Evolutionary conservation across 2,888 invertebrate species (phyloP), one percentile per base, ranked within the genome.

Genomic region (Yponomeuta malinellus): DNA sequence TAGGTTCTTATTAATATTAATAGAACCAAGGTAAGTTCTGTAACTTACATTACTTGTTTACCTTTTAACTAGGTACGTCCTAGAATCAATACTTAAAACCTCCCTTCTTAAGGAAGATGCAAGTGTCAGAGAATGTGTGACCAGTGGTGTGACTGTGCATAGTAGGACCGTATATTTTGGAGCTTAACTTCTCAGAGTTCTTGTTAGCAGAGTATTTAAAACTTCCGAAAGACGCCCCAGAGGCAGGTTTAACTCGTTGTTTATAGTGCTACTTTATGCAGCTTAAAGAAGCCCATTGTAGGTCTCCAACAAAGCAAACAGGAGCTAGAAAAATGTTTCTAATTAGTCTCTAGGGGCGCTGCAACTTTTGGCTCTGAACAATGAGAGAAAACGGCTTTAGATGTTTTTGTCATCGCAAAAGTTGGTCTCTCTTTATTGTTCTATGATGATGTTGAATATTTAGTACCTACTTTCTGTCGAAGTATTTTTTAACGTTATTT

Each of bases 301-400:
- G 15, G 52, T 59, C 52, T 15, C 52, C 15, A 59, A 59, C 52
- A 59, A 59, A 15, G 52, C 52, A 59, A 59, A 59, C 52, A 59
- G 52, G 52, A 59, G 52, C 52, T 59, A 59, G 52, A 59, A 59
- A 59, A 59, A 59, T 59, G 52, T 59, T 15, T 59, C 52, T 59
- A 59, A 59, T 59, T 59, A 59, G 52, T 59, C 52, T 59, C 52
- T 12, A 15, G 52, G 5, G 8, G 15, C 52, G 52, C 15, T 59
- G 52, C 12, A 59, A 59, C 52, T 59, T 59, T 59, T 15, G 52
- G 52, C 5, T 59, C 52, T 59, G 52, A 15, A 59, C 52, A 59
- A 15, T 59, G 52, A 59, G 52, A 59, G 52, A 15, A 59, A 15
- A 59, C 52, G 15, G 15, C 15, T 15, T 52, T 52, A 9, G 52